These are phyloP conservation scores for Cetoscarus ocellatus DNA, from an alignment of 2,797 vertebrate genomes.

Conservation along the genomic window DNA sequence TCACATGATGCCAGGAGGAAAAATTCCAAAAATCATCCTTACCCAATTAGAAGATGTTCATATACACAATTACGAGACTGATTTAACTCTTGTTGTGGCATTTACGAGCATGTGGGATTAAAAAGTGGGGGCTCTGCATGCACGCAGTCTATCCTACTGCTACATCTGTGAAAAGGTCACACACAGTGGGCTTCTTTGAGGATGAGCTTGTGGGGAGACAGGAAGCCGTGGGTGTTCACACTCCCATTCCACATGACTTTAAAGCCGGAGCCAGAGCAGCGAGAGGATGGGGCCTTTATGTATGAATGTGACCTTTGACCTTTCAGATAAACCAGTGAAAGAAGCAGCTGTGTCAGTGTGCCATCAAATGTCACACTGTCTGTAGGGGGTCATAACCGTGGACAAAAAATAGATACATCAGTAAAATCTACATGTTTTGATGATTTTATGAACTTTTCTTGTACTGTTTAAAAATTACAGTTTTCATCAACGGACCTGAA, in stretches of 20 bases:
- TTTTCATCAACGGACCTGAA: too few species aligned
- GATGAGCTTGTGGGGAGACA: slow-evolving; percentile 38
- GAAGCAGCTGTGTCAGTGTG: neutral
- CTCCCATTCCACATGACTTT: slow-evolving; percentile 43
- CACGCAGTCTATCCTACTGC: neutral
- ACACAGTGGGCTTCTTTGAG: slow-evolving; percentile 26
- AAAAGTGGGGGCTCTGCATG: slow-evolving; percentile 26
- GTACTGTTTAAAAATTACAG: too few species aligned
- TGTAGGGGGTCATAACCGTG: neutral
- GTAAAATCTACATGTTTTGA: neutral
- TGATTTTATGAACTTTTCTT: neutral
- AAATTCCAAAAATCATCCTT: neutral
- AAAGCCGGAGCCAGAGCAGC: slow-evolving; percentile 15
- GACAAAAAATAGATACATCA: neutral
- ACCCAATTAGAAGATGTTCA: neutral
- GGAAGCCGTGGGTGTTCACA: slow-evolving; percentile 38
- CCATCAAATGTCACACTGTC: neutral
- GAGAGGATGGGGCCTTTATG: slow-evolving; percentile 28
- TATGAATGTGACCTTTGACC: slow-evolving; percentile 36
- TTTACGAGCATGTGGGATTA: neutral
- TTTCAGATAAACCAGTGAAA: slow-evolving; percentile 4
- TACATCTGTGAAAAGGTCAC: slow-evolving; percentile 52
- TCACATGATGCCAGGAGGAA: neutral
- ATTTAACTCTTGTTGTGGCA: slow-evolving; percentile 1
- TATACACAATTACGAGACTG: neutral